Conservation (phyloP, 2,888 invertebrate genomes). For the Aporophyla nigra region DNA sequence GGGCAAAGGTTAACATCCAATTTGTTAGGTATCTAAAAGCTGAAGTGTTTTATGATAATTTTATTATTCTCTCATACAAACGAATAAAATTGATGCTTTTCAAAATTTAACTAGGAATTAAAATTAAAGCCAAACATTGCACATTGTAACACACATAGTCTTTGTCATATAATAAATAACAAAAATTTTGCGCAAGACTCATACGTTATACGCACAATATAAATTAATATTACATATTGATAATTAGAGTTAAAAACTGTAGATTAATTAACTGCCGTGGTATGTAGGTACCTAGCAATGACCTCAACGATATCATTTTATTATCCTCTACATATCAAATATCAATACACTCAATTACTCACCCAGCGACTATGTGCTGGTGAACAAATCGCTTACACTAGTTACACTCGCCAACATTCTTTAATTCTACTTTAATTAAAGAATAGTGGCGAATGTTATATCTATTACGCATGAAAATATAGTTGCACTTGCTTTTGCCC, state of each 20-base stretch:
- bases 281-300: background rate
- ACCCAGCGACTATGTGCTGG: background rate
- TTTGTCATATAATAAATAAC: background rate
- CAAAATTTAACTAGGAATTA: background rate
- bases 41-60: background rate
- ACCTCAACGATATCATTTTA: conserved; percentile 1
- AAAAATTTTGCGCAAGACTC: too few species aligned
- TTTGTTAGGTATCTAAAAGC: conserved; percentile 10
- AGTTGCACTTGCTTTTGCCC: background rate
- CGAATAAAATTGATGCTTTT: background rate
- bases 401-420: background rate
- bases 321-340: background rate
- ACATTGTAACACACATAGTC: background rate
- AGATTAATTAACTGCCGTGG: background rate
- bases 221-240: too few species aligned
- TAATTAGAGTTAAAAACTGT: background rate
- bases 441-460: background rate
- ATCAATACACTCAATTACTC: background rate
- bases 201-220: too few species aligned
- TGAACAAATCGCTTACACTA: conserved; percentile 17
- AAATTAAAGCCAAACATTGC: background rate
- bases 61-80: background rate
- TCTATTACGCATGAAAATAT: conserved; percentile 6
- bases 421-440: background rate
- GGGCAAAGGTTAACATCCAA: conserved; percentile 31